Conservation (phyloP, 2,113 vertebrate species). For the Myotis lucifugus region DNA sequence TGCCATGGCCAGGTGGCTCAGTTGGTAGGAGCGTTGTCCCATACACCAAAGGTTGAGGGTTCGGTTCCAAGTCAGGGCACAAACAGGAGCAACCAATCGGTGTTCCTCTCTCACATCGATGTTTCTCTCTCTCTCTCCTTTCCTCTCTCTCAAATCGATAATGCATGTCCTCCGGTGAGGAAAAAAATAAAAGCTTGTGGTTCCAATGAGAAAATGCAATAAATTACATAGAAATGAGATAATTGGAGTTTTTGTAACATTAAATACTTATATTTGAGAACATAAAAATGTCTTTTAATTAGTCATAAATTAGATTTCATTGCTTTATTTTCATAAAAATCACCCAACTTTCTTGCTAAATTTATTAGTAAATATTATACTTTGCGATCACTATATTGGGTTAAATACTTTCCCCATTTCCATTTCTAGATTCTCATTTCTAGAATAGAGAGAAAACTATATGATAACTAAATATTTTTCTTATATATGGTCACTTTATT, state of each 20-base stretch:
- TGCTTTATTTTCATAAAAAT: constrained; percentile 5
- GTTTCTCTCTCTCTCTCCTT: not conserved
- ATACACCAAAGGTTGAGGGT: not conserved
- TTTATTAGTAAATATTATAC: constrained; percentile 37
- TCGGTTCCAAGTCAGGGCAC: not conserved
- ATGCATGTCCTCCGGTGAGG: not conserved
- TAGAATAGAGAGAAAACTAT: not conserved
- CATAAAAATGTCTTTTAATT: constrained; percentile 21
- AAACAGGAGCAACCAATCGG: not conserved
- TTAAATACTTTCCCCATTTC: constrained; percentile 10
- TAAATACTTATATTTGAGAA: constrained; percentile 10
- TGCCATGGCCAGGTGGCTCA: not conserved
- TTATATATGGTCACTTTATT: not conserved
- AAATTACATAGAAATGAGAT: constrained; percentile 20
- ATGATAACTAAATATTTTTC: not conserved
- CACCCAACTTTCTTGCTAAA: constrained; percentile 35
- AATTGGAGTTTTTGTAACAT: constrained; percentile 1
- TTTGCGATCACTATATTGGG: not conserved
- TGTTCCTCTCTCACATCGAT: not conserved
- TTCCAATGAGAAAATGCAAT: not conserved
- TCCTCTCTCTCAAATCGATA: not conserved
- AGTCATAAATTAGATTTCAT: constrained; percentile 3
- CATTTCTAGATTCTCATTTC: constrained; percentile 4
- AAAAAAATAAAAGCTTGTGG: not conserved
- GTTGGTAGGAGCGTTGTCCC: not conserved